phyloP scores from a whole-genome alignment of 2,113 vertebrate species.

The Hepsetus odoe region DNA sequence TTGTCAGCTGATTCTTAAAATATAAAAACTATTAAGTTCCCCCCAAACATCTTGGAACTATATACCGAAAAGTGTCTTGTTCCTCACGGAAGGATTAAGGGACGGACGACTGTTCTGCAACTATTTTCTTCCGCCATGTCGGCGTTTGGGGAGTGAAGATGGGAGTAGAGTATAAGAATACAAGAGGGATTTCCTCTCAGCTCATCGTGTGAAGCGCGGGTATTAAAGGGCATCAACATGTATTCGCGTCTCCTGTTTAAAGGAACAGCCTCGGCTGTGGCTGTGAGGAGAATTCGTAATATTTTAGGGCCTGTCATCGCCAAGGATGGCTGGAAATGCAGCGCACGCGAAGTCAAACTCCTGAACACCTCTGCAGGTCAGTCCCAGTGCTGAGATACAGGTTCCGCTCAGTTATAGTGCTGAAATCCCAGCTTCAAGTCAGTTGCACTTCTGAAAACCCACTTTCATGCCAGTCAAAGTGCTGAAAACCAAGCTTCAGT shows the following conservation, averaged over 20 bases:
- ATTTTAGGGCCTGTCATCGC: constrained; percentile 70
- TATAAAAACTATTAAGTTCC: no score
- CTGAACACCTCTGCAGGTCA: constrained; percentile 75
- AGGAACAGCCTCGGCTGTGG: constrained; percentile 64
- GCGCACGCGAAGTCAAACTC: constrained; percentile 73
- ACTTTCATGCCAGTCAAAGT: neutral
- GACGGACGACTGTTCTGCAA: constrained; percentile 59
- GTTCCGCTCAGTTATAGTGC: neutral
- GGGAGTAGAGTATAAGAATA: constrained; percentile 32
- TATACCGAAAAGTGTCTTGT: neutral
- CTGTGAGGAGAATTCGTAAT: constrained; percentile 68
- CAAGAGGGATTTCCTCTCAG: neutral
- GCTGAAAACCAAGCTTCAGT: neutral
- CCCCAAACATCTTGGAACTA: neutral
- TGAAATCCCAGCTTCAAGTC: neutral
- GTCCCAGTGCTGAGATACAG: neutral
- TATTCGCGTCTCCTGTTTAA: constrained; percentile 63
- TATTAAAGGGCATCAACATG: constrained; percentile 55
- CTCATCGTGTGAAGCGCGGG: neutral
- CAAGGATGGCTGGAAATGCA: constrained; percentile 69
- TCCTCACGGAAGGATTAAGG: constrained; percentile 57
- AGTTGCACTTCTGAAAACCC: neutral
- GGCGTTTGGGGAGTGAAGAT: constrained; percentile 46
- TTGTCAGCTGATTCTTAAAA: no score
- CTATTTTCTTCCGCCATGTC: constrained; percentile 62